phyloP scores from a whole-genome alignment of 2,113 vertebrate genomes.

The Piprites chloris region DNA sequence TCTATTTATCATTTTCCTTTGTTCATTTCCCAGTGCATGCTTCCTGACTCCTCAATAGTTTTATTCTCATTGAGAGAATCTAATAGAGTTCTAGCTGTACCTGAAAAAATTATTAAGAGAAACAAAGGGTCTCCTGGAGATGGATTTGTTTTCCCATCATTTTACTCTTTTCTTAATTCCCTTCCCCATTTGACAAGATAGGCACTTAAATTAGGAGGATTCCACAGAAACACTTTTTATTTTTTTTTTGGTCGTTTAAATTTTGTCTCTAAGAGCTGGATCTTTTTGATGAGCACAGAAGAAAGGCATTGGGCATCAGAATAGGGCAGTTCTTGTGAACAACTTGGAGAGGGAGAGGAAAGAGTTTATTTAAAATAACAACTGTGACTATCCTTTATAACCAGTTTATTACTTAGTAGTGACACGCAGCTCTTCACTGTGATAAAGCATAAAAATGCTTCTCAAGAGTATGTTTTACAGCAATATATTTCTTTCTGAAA shows the following conservation, averaged over 20 bases:
- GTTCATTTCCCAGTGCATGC: neutral
- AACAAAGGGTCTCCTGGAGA: neutral
- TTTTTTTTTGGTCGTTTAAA: neutral
- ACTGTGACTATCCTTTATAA: neutral
- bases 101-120: neutral
- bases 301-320: neutral
- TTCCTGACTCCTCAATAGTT: neutral
- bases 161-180: neutral
- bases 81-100: neutral
- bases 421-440: neutral
- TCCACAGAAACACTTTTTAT: neutral
- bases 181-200: neutral
- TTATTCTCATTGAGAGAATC: neutral
- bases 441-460: neutral
- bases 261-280: neutral
- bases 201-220: neutral
- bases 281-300: neutral
- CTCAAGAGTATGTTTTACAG: neutral
- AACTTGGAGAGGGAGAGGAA: neutral
- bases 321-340: neutral
- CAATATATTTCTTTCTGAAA: neutral
- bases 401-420: neutral
- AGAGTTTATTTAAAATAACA: neutral
- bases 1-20: neutral
- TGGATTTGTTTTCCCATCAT: neutral